Conservation (phyloP, 2,797 vertebrate species). For the Erpetoichthys calabaricus region DNA sequence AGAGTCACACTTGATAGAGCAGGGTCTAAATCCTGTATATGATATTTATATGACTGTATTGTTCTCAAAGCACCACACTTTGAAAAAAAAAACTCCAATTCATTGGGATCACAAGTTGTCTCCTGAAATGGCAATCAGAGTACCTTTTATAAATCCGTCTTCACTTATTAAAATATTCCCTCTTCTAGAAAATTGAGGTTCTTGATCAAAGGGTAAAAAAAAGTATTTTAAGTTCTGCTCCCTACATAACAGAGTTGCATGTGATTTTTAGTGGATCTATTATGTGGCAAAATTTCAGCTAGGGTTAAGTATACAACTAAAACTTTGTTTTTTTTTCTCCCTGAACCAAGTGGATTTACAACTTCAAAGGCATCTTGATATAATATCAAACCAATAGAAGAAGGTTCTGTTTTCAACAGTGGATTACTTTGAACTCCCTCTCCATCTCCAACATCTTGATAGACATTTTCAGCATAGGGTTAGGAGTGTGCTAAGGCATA, state of each 20-base stretch:
- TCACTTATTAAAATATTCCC: slow-evolving; percentile 12
- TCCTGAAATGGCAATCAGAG: slow-evolving; percentile 14
- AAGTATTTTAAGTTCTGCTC: slow-evolving; percentile 16
- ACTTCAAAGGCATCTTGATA: too few relatives aligned
- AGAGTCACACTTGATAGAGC: slow-evolving; percentile 4
- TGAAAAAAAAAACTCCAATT: not conserved
- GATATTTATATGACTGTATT: slow-evolving; percentile 6
- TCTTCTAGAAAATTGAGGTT: slow-evolving; percentile 13
- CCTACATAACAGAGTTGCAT: slow-evolving; percentile 15
- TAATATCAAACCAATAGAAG: too few relatives aligned
- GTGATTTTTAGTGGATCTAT: slow-evolving; percentile 16
- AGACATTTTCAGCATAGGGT: too few relatives aligned
- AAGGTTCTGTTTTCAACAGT: too few relatives aligned
- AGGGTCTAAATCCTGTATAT: slow-evolving; percentile 9
- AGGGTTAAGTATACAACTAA: too few relatives aligned
- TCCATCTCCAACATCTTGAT: too few relatives aligned
- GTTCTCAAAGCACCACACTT: slow-evolving; percentile 8
- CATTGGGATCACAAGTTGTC: slow-evolving; percentile 18
- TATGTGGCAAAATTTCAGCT: not conserved
- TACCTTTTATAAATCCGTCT: slow-evolving; percentile 8
- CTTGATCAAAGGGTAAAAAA: slow-evolving; percentile 13
- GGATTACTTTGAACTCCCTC: too few relatives aligned
- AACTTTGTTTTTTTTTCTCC: too few relatives aligned
- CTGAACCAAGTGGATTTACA: too few relatives aligned
- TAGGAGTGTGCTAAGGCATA: too few relatives aligned